A percentile compares a stretch with the other conserved stretches of the same genome.
Conservation (phyloP, 2,797 vertebrate genomes). For the Tympanoctomys barrerae region DNA sequence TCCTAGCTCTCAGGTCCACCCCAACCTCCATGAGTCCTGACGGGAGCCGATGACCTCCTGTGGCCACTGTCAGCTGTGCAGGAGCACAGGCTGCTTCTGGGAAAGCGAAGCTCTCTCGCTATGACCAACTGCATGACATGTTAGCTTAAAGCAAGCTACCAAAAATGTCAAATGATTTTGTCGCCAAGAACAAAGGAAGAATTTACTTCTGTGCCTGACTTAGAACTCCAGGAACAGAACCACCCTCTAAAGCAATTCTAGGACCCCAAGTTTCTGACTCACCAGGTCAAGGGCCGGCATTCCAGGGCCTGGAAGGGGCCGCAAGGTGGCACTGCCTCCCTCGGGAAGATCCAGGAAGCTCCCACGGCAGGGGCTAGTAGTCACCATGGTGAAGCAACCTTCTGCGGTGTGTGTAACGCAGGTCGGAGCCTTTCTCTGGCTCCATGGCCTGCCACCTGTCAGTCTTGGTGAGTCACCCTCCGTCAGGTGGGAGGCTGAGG, state of each 20-base stretch:
- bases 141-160: neutral
- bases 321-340: rapidly evolving
- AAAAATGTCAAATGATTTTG: rapidly evolving
- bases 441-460: neutral
- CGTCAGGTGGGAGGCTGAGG: neutral
- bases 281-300: rapidly evolving
- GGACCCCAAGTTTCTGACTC: neutral
- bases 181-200: neutral
- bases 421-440: neutral
- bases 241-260: neutral
- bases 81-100: no score
- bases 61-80: neutral
- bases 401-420: neutral
- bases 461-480: neutral
- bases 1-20: neutral
- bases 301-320: rapidly evolving
- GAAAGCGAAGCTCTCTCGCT: neutral
- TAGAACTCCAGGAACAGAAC: neutral
- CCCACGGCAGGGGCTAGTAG: rapidly evolving
- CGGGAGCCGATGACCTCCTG: neutral
- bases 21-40: rapidly evolving
- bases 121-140: rapidly evolving
- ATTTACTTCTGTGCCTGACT: neutral
- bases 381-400: neutral
- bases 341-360: neutral